Percentiles rank a stretch among this genome's conserved stretches.
phyloP scores from a whole-genome alignment of 1,140 invertebrate species.

The Plectus sambesii region DNA sequence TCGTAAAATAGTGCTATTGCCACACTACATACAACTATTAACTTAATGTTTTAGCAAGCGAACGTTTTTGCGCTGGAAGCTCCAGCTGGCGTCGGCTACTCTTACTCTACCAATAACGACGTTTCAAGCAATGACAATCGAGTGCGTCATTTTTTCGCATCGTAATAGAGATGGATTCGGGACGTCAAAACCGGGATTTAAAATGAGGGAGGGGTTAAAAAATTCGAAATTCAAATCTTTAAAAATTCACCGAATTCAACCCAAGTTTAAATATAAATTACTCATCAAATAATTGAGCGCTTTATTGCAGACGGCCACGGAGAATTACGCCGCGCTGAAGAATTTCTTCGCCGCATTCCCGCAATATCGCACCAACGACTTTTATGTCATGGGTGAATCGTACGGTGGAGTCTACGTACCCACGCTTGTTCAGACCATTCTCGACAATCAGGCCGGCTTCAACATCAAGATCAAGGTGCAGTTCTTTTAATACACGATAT shows the following conservation, averaged over 20 bases:
- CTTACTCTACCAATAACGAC: constrained; percentile 48
- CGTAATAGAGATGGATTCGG: no score
- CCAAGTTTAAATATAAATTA: no score
- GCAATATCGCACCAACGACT: constrained; percentile 47
- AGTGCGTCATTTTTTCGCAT: no score
- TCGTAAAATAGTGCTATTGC: no score
- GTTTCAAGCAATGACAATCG: constrained; percentile 48
- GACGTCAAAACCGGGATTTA: no score
- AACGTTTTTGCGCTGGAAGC: constrained; percentile 58
- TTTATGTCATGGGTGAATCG: constrained; percentile 48
- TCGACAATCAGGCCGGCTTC: constrained; percentile 25
- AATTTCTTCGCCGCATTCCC: constrained; percentile 51
- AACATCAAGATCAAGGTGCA: constrained; percentile 24
- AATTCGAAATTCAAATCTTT: no score
- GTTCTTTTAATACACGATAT: no score
- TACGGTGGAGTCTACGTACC: constrained; percentile 49
- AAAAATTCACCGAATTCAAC: no score
- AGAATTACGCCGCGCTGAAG: constrained; percentile 49
- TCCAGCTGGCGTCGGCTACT: constrained; percentile 53
- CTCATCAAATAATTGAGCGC: no score
- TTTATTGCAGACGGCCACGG: constrained; percentile 26
- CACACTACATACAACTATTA: no score
- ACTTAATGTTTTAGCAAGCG: no score
- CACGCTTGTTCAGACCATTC: constrained; percentile 49
- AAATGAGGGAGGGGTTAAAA: constrained; percentile 9